These are phyloP conservation scores for Zophobas morio DNA, from an alignment of 1,140 invertebrate genomes.

Conservation along the genomic window DNA sequence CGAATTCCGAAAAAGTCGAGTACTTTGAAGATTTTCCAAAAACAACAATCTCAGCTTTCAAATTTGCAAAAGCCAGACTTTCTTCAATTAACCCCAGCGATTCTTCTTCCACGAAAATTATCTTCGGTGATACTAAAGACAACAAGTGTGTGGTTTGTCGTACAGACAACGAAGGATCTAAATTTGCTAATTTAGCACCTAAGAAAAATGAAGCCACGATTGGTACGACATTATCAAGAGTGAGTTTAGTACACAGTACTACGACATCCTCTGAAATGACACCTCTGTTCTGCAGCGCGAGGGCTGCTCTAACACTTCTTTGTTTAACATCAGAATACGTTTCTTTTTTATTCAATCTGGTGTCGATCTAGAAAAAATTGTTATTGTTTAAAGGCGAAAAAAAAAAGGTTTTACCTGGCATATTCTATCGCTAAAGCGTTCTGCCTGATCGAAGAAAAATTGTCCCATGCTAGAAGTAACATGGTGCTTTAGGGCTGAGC, in stretches of 20 bases:
- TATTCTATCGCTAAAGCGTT: conserved; percentile 46
- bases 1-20: conserved; percentile 51
- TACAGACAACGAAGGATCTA: conserved; percentile 56
- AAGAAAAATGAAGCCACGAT: conserved; percentile 8
- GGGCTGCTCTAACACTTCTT: conserved; percentile 15
- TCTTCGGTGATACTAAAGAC: conserved; percentile 55
- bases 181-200: conserved; percentile 42
- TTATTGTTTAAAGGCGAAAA: neutral
- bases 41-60: conserved; percentile 54
- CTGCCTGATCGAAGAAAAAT: conserved; percentile 10
- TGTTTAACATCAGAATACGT: conserved; percentile 4
- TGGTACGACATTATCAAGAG: conserved; percentile 19
- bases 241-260: conserved; percentile 14
- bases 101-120: conserved; percentile 59
- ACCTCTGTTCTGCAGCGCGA: conserved; percentile 6
- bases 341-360: conserved; percentile 6
- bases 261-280: conserved; percentile 14
- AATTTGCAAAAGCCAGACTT: conserved; percentile 37
- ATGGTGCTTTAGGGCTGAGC: neutral
- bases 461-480: conserved; percentile 11
- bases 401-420: conserved; percentile 48
- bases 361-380: conserved; percentile 14
- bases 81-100: conserved; percentile 50
- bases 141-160: conserved; percentile 54
- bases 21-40: conserved; percentile 47